Conservation (phyloP, 2,113 vertebrate genomes). For the Otus sunia region DNA sequence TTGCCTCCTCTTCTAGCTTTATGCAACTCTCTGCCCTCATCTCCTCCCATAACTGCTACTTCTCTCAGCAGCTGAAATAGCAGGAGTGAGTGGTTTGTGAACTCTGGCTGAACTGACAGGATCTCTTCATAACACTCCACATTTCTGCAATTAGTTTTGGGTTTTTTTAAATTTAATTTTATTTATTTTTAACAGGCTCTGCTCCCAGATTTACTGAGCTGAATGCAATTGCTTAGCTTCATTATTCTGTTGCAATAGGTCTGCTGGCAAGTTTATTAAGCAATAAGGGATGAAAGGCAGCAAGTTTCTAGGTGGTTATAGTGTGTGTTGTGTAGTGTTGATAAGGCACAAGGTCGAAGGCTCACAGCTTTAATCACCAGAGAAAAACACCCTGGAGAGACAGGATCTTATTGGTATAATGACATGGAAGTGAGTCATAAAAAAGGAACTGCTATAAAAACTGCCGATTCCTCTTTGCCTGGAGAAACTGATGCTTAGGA, state of each 20-base stretch:
- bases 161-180: slow-evolving; percentile 10
- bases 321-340: slow-evolving; percentile 28
- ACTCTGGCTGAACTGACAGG: slow-evolving; percentile 44
- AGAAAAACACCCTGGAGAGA: slow-evolving; percentile 50
- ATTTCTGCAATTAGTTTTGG: slow-evolving; percentile 19
- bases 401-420: slow-evolving; percentile 54
- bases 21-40: neutral
- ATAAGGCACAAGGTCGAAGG: slow-evolving; percentile 44
- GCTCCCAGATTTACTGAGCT: slow-evolving; percentile 46
- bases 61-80: neutral
- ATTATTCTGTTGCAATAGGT: slow-evolving; percentile 56
- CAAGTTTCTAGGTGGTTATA: slow-evolving; percentile 43
- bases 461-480: neutral
- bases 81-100: neutral
- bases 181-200: slow-evolving; percentile 51
- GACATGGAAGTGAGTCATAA: slow-evolving; percentile 40
- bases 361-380: slow-evolving; percentile 45
- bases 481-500: neutral
- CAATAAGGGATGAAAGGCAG: slow-evolving; percentile 54
- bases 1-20: neutral
- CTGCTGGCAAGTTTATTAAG: slow-evolving; percentile 61
- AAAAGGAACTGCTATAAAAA: slow-evolving; percentile 45
- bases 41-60: neutral
- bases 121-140: neutral
- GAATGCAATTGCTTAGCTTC: slow-evolving; percentile 36